Conservation (phyloP, 2,888 invertebrate genomes). For the Cephus pygmeus region DNA sequence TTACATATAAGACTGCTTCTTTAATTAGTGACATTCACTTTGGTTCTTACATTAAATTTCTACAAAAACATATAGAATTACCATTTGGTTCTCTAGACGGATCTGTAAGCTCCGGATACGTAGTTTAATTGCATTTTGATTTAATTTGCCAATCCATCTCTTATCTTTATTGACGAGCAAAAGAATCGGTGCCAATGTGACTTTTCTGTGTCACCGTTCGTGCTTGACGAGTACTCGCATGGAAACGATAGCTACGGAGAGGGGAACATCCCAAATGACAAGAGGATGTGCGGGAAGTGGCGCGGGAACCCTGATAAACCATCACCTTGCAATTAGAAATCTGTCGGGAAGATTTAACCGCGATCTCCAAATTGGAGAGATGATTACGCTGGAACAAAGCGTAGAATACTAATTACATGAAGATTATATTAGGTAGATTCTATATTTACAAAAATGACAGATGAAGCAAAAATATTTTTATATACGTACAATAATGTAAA, state of each 20-base stretch:
- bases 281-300: conserved; percentile 63
- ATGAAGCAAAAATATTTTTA: background rate
- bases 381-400: background rate
- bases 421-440: background rate
- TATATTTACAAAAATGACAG: background rate
- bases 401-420: background rate
- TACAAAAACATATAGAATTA: background rate
- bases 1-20: background rate
- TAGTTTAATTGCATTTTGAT: background rate
- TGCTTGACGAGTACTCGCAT: background rate
- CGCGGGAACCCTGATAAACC: conserved; percentile 55
- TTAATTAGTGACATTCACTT: background rate
- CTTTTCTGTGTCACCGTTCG: conserved; percentile 2
- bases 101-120: background rate
- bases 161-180: background rate
- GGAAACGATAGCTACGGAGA: conserved; percentile 18
- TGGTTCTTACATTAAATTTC: background rate
- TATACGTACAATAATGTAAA: background rate
- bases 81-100: background rate
- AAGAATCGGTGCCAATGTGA: background rate
- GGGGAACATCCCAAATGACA: conserved; percentile 51
- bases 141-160: background rate
- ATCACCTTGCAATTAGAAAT: conserved; percentile 25
- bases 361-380: background rate
- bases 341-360: background rate